Evolutionary conservation across 2,113 vertebrate species (phyloP).

Genomic region (Parotia lawesii): DNA sequence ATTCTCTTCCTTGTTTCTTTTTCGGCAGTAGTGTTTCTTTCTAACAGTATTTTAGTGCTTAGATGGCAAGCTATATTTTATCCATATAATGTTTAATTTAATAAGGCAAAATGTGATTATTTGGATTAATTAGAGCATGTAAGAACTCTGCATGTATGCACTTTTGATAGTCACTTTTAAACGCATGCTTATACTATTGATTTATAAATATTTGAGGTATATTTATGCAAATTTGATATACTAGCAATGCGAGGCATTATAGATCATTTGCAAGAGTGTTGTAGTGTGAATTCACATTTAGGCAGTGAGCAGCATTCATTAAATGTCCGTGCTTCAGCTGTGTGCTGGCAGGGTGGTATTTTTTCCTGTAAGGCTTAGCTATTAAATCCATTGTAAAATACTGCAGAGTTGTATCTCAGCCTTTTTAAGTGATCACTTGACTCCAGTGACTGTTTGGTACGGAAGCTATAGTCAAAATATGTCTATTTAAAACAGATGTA

Average conservation of each 20-base stretch:
- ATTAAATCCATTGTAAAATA: conserved; percentile 43
- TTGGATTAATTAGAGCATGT: conserved; percentile 55
- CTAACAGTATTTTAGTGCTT: conserved; percentile 22
- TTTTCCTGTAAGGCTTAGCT: conserved; percentile 8
- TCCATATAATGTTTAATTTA: conserved; percentile 45
- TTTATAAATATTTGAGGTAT: conserved; percentile 51
- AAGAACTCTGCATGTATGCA: conserved; percentile 19
- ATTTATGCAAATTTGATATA: conserved; percentile 56
- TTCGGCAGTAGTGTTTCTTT: background rate
- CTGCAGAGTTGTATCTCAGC: background rate
- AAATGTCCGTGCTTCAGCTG: background rate
- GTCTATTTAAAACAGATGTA: conserved; percentile 39
- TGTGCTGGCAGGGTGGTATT: background rate
- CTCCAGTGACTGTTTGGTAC: background rate
- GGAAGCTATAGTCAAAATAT: conserved; percentile 28
- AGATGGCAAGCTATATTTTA: conserved; percentile 36
- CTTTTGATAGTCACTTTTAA: conserved; percentile 54
- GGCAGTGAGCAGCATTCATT: conserved; percentile 2
- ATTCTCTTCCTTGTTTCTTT: background rate
- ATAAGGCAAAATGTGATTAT: conserved; percentile 50
- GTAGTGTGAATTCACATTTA: conserved; percentile 29
- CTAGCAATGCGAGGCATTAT: background rate
- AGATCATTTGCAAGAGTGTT: conserved; percentile 34
- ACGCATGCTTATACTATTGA: conserved; percentile 9
- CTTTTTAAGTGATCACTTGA: conserved; percentile 36